Evolutionary conservation across 2,888 invertebrate genomes (phyloP).

Genomic region (Troides aeacus): DNA sequence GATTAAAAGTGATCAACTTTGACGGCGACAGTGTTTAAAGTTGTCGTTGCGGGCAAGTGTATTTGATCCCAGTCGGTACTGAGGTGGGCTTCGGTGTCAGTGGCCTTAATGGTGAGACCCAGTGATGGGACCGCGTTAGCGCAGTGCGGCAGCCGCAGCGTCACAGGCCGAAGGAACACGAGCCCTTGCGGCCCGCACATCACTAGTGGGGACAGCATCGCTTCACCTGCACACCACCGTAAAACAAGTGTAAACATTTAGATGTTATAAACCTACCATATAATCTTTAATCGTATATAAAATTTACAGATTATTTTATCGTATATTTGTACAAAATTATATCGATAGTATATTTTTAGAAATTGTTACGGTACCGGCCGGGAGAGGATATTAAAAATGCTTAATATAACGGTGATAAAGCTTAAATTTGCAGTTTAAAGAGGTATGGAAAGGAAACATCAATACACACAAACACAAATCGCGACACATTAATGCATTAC

Average conservation of each 20-base stretch:
- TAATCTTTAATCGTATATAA: background rate
- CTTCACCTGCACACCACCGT: conserved; percentile 83
- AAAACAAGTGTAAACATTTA: background rate
- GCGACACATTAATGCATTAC: conserved; percentile 62
- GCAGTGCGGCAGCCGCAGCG: conserved; percentile 93
- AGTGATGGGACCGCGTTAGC: conserved; percentile 88
- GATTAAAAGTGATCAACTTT: conserved; percentile 92
- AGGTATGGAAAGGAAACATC: conserved; percentile 41
- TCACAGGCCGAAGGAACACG: conserved; percentile 92
- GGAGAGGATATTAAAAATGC: background rate
- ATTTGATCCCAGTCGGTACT: conserved; percentile 93
- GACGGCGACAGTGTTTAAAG: conserved; percentile 92
- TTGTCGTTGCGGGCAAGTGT: conserved; percentile 89
- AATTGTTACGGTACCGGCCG: background rate
- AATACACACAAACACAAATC: conserved; percentile 78
- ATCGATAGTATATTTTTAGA: too few relatives aligned
- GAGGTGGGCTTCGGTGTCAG: conserved; percentile 90
- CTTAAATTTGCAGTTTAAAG: conserved; percentile 10
- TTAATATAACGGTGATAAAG: conserved; percentile 1
- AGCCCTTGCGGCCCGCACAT: conserved; percentile 98
- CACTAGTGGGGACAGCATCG: conserved; percentile 94
- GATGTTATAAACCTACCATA: background rate
- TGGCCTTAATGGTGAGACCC: conserved; percentile 88
- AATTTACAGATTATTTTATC: too few relatives aligned
- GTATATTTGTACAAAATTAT: too few relatives aligned